These are phyloP conservation scores for Tipula vernalis DNA, from an alignment of 2,888 invertebrate genomes.

Conservation along the genomic window DNA sequence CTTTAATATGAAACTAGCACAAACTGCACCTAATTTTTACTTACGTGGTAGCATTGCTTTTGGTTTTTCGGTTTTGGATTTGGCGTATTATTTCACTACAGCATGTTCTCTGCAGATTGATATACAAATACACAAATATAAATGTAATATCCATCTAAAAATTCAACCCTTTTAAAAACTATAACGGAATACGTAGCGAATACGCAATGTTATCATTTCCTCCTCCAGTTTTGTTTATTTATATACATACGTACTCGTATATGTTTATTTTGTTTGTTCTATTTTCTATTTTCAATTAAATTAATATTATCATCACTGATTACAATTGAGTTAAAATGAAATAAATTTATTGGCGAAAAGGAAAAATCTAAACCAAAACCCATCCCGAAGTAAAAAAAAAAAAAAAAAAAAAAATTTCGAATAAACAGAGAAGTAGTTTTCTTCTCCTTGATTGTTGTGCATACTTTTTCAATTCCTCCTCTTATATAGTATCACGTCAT, in stretches of 20 bases:
- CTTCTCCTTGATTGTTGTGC: neutral
- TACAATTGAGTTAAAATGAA: neutral
- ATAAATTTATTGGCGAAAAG: neutral
- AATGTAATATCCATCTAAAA: neutral
- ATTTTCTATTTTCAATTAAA: neutral
- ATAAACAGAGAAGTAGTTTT: neutral
- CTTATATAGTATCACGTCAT: neutral
- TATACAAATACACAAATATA: no score
- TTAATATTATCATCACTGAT: constrained; percentile 4
- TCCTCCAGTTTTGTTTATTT: neutral
- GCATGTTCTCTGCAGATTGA: no score
- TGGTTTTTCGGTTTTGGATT: no score
- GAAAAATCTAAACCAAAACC: neutral
- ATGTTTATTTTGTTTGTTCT: neutral
- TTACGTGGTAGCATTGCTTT: no score
- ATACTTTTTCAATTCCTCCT: neutral
- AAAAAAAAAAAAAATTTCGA: neutral
- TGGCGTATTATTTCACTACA: no score
- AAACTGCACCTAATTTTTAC: no score
- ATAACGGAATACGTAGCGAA: neutral
- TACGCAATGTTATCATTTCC: neutral
- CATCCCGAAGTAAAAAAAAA: neutral
- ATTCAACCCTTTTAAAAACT: neutral
- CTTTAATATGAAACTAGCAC: no score
- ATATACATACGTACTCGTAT: neutral